Base-by-base conservation (phyloP, 2,888 invertebrate species). In the Megaustenia siamemsis region DNA sequence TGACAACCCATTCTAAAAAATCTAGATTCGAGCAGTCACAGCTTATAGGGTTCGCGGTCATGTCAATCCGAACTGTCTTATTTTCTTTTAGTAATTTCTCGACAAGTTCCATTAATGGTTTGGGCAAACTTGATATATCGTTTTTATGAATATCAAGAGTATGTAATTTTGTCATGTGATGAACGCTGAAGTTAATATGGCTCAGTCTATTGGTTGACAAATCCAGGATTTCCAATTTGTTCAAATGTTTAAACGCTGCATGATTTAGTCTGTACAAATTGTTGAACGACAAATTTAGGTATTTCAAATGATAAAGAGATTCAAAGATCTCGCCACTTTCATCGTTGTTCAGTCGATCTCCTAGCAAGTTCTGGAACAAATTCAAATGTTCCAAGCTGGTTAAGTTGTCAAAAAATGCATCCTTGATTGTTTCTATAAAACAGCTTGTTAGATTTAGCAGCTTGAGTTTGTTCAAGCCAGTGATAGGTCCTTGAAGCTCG, bases 1-100 rank as follows among this genome's bases (percentile, higher is more conserved):
- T 56, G 15, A 78, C 53, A 10, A 85, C 60, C 87, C 87, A 87
- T 28, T 71, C 66, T 28, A 87, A 53, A 24, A 87, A 87, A 24
- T 82, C 82, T 21, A 87, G 63, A 66, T 86, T 87, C 4, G 78
- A 35, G 45, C 87, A 87, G 38, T 73, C 81, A 75, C 87, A 87
- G 32, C n/a, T 10, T 6, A 87, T 87, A 18, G 87, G 87, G 38
- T 87, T 87, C 28, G 63, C 53, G 0, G 76, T 68, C 78, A 87
- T 77, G 60, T 86, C 68, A 18, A 87, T 68, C 4, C 32, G 68
- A 1, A 86, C 73, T 49, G 35, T 21, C 15, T 81, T 60, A n/a
- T 77, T 28, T 4, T 21, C 56, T 35, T 53, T 49, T 5, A 78
- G 56, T 10, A 85, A n/a, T 5, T 6, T 15, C 32, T 78, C 73